Evolutionary conservation across 1,140 invertebrate genomes (phyloP), one percentile per base, ranked within the genome.

Genomic region (Battus philenor): DNA sequence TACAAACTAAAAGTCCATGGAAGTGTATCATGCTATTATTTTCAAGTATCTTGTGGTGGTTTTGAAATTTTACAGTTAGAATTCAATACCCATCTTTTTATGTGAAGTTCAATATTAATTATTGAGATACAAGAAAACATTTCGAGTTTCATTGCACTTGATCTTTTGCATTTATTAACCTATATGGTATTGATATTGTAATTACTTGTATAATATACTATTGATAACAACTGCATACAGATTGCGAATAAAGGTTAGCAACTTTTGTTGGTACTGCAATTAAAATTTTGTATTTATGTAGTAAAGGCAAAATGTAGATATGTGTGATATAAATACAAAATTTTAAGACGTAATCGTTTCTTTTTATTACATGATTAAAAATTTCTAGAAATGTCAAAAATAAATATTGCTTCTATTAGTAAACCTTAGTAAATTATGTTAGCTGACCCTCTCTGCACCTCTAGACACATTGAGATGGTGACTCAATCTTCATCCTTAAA

Each of bases 211-310:
- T 85, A 72, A 86, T 87, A 86, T 69, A 58, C 59, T 70, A 79
- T 68, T 71, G 75, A 73, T 82, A 80, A 86, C 80, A 77, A 53
- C 80, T 72, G 70, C 75, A 73, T 80, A 84, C 76, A 67, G 71
- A 69, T 83, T 76, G 67, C 70, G 69, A 80, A 81, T 80, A 83
- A 74, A 79, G 80, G 77, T 84, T 82, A 75, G 70, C 70, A 76
- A 79, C 73, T 77, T 82, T 83, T 70, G 76, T 87, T 86, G 79
- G 72, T 76, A 82, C 58, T 72, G 68, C 64, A 65, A 76, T 85
- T 86, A 86, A 87, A 87, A 86, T 87, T 87, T 87, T 87, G 85
- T 87, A 87, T 87, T 87, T 87, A 87, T 87, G 70, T 82, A 79
- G 80, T 86, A 82, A 79, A 76, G 69, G 70, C 70, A 82, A 86